A percentile compares a stretch with the other conserved stretches of the same genome.
These are phyloP conservation scores for Connochaetes taurinus DNA, from an alignment of 2,113 vertebrate genomes.

Conservation along the genomic window DNA sequence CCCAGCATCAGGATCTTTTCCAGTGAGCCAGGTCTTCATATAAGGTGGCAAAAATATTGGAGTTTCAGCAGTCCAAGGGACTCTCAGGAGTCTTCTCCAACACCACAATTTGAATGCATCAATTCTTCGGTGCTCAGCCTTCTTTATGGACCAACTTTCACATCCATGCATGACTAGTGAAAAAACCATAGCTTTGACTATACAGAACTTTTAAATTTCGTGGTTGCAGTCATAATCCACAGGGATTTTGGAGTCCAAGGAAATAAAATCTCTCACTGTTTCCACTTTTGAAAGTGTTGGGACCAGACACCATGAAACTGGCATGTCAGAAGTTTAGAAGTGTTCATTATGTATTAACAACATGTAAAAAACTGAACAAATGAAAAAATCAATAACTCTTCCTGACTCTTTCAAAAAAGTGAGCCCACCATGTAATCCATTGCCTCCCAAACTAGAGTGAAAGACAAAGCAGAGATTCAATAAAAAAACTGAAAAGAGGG, in stretches of 20 bases:
- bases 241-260: neutral
- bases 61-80: neutral
- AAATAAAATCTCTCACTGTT: neutral
- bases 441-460: neutral
- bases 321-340: neutral
- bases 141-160: neutral
- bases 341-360: neutral
- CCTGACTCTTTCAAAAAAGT: neutral
- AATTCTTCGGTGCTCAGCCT: neutral
- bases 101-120: neutral
- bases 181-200: neutral
- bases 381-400: neutral
- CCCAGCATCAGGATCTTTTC: neutral
- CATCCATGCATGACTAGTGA: neutral
- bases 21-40: neutral
- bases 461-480: neutral
- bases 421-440: neutral
- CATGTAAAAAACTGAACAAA: neutral
- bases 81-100: neutral
- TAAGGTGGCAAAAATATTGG: neutral
- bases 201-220: neutral
- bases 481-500: neutral
- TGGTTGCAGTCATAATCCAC: neutral
- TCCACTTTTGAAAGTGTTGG: neutral
- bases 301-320: neutral